Evolutionary conservation across 2,888 invertebrate species (phyloP), one percentile per base, ranked within the genome.

Genomic region (Criorhina ranunculi): DNA sequence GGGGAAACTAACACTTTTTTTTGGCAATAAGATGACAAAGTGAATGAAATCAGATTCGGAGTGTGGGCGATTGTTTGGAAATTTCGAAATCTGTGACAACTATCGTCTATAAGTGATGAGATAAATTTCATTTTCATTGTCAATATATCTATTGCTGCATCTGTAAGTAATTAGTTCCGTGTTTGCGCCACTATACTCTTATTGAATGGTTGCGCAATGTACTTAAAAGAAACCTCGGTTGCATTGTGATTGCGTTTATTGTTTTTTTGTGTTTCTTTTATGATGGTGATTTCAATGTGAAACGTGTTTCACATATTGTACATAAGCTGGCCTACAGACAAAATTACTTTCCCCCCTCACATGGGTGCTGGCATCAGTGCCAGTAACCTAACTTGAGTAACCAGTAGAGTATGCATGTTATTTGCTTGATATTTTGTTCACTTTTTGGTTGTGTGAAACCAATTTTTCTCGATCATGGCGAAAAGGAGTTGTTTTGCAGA

Each of bases 241-340:
- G 76, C 69, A 70, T 70, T 67, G 51, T 81, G 76, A 81, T 75
- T 40, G 60, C 17, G 40, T 31, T 62, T 72, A 60, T 35, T 75
- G 69, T 8, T 35, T 80, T 75, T n/a, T n/a, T n/a, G n/a, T 24
- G 24, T 64, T 8, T 42, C 64, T 72, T 69, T 46, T 62, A 69
- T 62, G 60, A 59, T 53, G 69, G 62, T 76, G 55, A 75, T 76
- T 77, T 66, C 81, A 60, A 46, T 64, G 70, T 57, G 64, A 76
- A 69, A 82, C 81, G 81, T 82, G 81, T 70, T 64, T 77, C 62
- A 64, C 60, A 69, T 81, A 81, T 37, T 69, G 49, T 76, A 49
- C 67, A 53, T 17, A 35, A 4, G 15, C 40, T 69, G 19, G 51
- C 75, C 57, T 53, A 70, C 49, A 70, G 51, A 76, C 64, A 49